These are phyloP conservation scores for Drosophila pullipes DNA, from an alignment of 2,888 invertebrate genomes.

Conservation along the genomic window DNA sequence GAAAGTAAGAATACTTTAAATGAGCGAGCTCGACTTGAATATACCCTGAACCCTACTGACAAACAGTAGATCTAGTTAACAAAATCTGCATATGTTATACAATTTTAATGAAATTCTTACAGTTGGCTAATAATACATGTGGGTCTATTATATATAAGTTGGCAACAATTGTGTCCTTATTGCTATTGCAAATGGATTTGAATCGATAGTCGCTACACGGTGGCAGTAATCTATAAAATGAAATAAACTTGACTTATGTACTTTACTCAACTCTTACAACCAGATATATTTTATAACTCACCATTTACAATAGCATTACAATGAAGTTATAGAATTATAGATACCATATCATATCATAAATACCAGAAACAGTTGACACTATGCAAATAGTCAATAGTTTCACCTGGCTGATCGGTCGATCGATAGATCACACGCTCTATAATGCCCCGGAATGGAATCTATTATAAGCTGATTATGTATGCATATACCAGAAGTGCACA, in stretches of 20 bases:
- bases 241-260: too few species aligned
- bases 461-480: slow-evolving; percentile 11
- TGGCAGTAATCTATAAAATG: background rate
- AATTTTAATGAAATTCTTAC: background rate
- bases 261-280: background rate
- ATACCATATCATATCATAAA: background rate
- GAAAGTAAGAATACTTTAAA: background rate
- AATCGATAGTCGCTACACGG: background rate
- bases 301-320: background rate
- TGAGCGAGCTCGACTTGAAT: background rate
- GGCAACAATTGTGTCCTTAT: background rate
- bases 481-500: slow-evolving; percentile 37
- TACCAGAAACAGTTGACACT: background rate
- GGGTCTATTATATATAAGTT: background rate
- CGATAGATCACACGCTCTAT: slow-evolving; percentile 27
- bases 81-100: background rate
- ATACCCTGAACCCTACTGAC: background rate
- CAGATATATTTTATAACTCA: background rate
- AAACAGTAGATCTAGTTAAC: too few species aligned
- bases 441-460: slow-evolving; percentile 15
- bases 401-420: slow-evolving; percentile 6
- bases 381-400: slow-evolving; percentile 13
- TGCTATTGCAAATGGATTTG: background rate
- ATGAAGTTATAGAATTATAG: background rate
- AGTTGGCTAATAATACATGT: background rate